These are phyloP conservation scores for Muscicapa adusta DNA, from an alignment of 2,113 vertebrate species.

Conservation along the genomic window DNA sequence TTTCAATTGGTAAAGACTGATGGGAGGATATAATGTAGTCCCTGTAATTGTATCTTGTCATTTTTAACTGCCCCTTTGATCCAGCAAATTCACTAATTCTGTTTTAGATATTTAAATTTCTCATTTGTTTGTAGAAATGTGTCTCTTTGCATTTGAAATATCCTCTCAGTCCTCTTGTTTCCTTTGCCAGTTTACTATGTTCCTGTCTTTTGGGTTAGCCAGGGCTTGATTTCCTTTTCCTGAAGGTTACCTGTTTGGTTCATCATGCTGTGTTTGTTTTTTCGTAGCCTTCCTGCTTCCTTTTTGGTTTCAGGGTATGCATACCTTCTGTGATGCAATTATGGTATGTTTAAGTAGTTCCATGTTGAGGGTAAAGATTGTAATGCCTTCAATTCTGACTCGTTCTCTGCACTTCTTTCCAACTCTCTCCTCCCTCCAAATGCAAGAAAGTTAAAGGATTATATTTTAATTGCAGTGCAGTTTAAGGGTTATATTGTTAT, in stretches of 20 bases:
- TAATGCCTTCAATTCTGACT: conserved; percentile 10
- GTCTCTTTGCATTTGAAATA: not conserved
- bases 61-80: conserved; percentile 3
- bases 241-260: conserved; percentile 54
- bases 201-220: not conserved
- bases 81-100: not conserved
- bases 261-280: conserved; percentile 48
- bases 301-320: conserved; percentile 61
- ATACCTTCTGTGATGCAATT: conserved; percentile 67
- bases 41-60: not conserved
- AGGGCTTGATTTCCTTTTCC: conserved; percentile 42
- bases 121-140: not conserved
- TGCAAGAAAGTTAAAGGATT: not conserved
- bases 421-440: not conserved
- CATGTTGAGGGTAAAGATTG: conserved; percentile 42
- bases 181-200: not conserved
- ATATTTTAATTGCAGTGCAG: not conserved
- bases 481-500: not conserved
- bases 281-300: conserved; percentile 58
- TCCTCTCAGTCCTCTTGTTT: not conserved
- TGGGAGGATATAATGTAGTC: not conserved
- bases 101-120: not conserved
- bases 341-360: conserved; percentile 59
- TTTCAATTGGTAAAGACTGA: not conserved
- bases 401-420: not conserved